Conservation (phyloP, 2,888 invertebrate genomes). For the Noctuana brunneofusca region DNA sequence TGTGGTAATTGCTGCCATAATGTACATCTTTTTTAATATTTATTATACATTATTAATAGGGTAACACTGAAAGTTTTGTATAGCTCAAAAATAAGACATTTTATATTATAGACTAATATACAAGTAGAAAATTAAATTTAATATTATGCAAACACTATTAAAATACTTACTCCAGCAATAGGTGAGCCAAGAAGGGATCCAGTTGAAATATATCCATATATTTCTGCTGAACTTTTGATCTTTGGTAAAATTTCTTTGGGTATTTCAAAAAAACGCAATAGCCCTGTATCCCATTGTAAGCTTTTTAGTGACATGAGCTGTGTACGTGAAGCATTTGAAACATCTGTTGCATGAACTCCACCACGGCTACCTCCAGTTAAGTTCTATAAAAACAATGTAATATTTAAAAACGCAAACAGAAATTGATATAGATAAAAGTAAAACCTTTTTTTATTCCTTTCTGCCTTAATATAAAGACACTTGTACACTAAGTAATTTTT, state of each 20-base stretch:
- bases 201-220: slow-evolving; percentile 91
- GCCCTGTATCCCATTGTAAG: slow-evolving; percentile 93
- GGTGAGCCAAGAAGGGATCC: slow-evolving; percentile 91
- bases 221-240: slow-evolving; percentile 95
- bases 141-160: neutral
- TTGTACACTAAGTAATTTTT: too few species aligned
- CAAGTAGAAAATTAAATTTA: too few species aligned
- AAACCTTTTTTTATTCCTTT: too few species aligned
- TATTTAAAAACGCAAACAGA: neutral
- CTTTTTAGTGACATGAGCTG: slow-evolving; percentile 96
- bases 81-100: too few species aligned
- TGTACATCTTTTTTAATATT: too few species aligned
- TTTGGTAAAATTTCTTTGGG: slow-evolving; percentile 92
- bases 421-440: neutral
- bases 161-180: slow-evolving; percentile 90
- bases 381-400: slow-evolving; percentile 66
- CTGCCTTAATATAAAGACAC: too few species aligned
- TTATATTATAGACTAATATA: too few species aligned
- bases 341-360: slow-evolving; percentile 93
- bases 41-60: too few species aligned
- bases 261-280: slow-evolving; percentile 95
- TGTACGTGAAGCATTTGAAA: slow-evolving; percentile 98
- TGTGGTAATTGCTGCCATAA: too few species aligned
- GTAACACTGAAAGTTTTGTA: too few species aligned
- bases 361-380: slow-evolving; percentile 82